phyloP scores from a whole-genome alignment of 1,140 invertebrate species.

The Leptinotarsa undecemlineata region DNA sequence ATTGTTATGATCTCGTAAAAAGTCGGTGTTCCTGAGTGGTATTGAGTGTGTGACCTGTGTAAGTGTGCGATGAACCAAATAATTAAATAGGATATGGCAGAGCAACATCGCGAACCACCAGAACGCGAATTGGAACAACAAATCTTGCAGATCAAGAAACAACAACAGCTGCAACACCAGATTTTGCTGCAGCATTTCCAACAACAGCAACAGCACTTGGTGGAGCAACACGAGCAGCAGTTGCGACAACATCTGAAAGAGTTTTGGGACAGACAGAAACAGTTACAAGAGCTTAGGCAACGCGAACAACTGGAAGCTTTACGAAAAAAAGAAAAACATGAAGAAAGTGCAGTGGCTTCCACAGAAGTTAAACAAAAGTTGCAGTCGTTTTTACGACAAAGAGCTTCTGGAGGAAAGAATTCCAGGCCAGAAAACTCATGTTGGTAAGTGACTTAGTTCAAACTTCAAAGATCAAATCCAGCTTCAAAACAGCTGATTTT shows the following conservation, averaged over 20 bases:
- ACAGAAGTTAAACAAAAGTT: slow-evolving; percentile 94
- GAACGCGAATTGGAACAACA: slow-evolving; percentile 55
- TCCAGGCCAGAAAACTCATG: slow-evolving; percentile 58
- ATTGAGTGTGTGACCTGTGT: slow-evolving; percentile 16
- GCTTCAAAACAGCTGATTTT: slow-evolving; percentile 41
- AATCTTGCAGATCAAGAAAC: slow-evolving; percentile 66
- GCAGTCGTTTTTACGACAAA: slow-evolving; percentile 62
- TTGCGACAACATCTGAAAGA: slow-evolving; percentile 67
- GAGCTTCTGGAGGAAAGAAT: slow-evolving; percentile 56
- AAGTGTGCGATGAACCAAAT: slow-evolving; percentile 23
- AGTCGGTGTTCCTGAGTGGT: slow-evolving; percentile 3
- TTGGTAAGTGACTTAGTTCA: slow-evolving; percentile 47
- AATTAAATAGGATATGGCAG: slow-evolving; percentile 46
- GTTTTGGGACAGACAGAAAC: slow-evolving; percentile 63
- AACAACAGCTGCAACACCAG: slow-evolving; percentile 74
- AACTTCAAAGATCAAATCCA: slow-evolving; percentile 18
- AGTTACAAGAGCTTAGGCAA: slow-evolving; percentile 72
- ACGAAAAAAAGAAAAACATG: slow-evolving; percentile 90
- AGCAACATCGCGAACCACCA: slow-evolving; percentile 50
- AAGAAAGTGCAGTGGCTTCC: slow-evolving; percentile 93
- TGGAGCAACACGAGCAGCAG: slow-evolving; percentile 74
- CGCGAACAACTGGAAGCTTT: slow-evolving; percentile 79
- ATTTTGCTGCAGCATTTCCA: slow-evolving; percentile 71
- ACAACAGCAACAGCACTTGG: slow-evolving; percentile 70
- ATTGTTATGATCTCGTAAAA: slow-evolving; percentile 18